Conservation (phyloP, 2,797 vertebrate genomes). For the Sebastes oblongus region DNA sequence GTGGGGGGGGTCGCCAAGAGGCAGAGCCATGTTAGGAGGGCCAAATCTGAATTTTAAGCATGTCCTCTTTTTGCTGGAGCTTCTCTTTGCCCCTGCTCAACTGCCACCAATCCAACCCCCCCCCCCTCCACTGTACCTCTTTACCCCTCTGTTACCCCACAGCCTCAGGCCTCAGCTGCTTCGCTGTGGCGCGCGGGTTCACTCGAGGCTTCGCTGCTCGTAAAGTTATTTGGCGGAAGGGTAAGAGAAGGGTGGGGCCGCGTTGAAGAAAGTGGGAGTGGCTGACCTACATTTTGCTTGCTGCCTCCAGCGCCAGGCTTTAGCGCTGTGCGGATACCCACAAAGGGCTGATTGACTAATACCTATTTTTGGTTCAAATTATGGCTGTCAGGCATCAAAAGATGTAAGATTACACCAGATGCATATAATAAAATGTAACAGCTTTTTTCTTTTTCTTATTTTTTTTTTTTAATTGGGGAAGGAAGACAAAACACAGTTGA, state of each 20-base stretch:
- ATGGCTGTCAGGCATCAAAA: background rate
- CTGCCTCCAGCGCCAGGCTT: constrained; percentile 30
- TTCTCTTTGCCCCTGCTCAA: background rate
- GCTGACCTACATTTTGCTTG: constrained; percentile 81
- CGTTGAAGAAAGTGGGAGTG: constrained; percentile 56
- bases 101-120: no score
- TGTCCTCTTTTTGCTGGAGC: constrained; percentile 14
- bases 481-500: background rate
- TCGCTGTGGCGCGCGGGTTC: constrained; percentile 62
- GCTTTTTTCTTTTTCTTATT: background rate
- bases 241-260: constrained; percentile 30
- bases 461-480: background rate
- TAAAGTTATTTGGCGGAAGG: constrained; percentile 49
- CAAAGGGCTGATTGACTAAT: constrained; percentile 43
- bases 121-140: background rate
- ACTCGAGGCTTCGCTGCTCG: constrained; percentile 58
- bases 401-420: background rate
- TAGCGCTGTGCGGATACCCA: constrained; percentile 6
- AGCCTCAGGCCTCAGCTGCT: constrained; percentile 40
- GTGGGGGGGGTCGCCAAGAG: background rate
- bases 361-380: constrained; percentile 33
- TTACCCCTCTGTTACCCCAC: constrained; percentile 17
- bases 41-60: constrained; percentile 4
- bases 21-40: constrained; percentile 44
- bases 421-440: background rate